phyloP scores from a whole-genome alignment of 1,140 invertebrate species.

The Achatina immaculata region DNA sequence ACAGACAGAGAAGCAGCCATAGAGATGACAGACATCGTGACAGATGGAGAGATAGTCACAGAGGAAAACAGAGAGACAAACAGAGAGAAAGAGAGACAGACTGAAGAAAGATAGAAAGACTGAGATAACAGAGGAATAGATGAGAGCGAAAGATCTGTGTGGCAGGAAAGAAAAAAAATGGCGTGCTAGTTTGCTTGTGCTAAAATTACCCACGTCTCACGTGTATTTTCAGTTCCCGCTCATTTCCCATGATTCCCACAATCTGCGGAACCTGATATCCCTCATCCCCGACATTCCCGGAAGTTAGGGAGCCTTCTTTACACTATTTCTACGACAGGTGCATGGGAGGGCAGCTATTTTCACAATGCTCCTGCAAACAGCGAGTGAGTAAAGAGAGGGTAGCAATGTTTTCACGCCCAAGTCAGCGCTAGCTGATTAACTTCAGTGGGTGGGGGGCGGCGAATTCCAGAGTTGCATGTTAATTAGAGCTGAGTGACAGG shows the following conservation, averaged over 20 bases:
- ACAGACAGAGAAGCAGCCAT: too few species aligned
- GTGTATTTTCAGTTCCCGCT: background rate
- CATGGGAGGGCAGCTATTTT: slow-evolving; percentile 24
- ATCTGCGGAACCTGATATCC: slow-evolving; percentile 20
- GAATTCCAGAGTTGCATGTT: background rate
- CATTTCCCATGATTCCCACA: slow-evolving; percentile 17
- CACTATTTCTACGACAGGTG: slow-evolving; percentile 11
- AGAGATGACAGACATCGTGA: too few species aligned
- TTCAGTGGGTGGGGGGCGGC: background rate
- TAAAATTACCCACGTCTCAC: background rate
- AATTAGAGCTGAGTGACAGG: slow-evolving; percentile 14
- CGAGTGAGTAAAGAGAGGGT: background rate
- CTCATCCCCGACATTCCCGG: slow-evolving; percentile 1
- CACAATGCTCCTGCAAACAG: slow-evolving; percentile 22
- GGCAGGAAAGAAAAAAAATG: background rate
- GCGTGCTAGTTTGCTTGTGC: too few species aligned
- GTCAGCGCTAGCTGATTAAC: background rate
- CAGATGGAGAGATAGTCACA: too few species aligned
- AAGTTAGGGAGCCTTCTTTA: background rate
- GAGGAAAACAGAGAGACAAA: background rate
- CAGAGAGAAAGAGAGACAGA: background rate
- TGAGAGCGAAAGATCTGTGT: background rate
- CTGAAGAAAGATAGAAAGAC: background rate
- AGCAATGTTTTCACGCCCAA: background rate
- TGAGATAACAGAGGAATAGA: background rate